Conservation (phyloP, 2,888 invertebrate species). For the Cenopis cana region DNA sequence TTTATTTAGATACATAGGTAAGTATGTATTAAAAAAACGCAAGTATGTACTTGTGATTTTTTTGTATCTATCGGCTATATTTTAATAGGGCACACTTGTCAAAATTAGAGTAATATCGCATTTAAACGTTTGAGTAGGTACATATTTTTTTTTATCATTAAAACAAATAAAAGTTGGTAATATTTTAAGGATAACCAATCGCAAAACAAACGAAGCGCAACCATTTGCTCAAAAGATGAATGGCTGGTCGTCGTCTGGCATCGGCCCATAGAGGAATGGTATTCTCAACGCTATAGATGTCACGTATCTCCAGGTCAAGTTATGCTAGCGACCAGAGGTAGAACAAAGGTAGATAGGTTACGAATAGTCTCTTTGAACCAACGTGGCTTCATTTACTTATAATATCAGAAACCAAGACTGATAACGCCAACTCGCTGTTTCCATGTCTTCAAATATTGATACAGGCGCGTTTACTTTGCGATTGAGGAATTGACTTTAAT, state of each 20-base stretch:
- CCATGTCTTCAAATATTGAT: constrained; percentile 32
- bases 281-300: not conserved
- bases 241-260: not conserved
- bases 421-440: constrained; percentile 22
- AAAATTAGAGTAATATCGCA: too few species aligned
- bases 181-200: not conserved
- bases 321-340: not conserved
- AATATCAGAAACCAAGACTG: constrained; percentile 9
- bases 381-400: constrained; percentile 13
- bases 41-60: too few species aligned
- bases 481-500: constrained; percentile 1
- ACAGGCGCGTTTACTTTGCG: constrained; percentile 19
- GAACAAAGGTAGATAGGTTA: not conserved
- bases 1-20: too few species aligned
- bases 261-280: not conserved
- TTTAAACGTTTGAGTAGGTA: too few species aligned
- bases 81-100: too few species aligned
- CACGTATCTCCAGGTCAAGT: not conserved
- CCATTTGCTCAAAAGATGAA: not conserved
- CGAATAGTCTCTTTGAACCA: not conserved
- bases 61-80: too few species aligned
- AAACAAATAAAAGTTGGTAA: too few species aligned
- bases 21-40: too few species aligned
- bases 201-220: not conserved
- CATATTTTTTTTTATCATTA: too few species aligned